Conservation (phyloP, 2,113 vertebrate species). For the Aythya baeri region DNA sequence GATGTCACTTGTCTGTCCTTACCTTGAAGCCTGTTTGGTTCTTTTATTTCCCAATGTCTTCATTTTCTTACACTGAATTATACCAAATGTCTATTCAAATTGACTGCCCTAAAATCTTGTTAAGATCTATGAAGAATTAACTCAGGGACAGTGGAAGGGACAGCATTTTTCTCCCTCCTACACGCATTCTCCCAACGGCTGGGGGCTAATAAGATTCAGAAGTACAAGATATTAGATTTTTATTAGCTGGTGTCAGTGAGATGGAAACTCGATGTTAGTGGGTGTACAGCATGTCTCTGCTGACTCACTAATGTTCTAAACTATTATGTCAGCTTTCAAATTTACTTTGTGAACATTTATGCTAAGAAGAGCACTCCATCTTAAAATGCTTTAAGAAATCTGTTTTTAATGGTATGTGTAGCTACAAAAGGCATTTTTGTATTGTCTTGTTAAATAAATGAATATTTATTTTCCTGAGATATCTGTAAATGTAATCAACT, state of each 20-base stretch:
- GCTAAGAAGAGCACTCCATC: neutral
- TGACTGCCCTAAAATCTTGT: neutral
- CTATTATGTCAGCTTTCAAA: conserved; percentile 19
- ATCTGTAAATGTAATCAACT: neutral
- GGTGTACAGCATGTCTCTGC: conserved; percentile 46
- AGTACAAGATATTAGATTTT: conserved; percentile 17
- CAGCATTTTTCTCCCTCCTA: conserved; percentile 5
- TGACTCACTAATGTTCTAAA: conserved; percentile 56
- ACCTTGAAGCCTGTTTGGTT: conserved; percentile 51
- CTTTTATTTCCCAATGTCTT: conserved; percentile 60
- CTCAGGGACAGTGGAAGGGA: neutral
- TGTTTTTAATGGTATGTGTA: neutral
- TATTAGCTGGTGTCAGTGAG: conserved; percentile 57
- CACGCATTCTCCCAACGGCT: conserved; percentile 28
- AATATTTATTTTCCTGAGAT: neutral
- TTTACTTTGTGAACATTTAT: conserved; percentile 15
- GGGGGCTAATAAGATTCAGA: conserved; percentile 6
- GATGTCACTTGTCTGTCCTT: conserved; percentile 54
- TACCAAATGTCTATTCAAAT: neutral
- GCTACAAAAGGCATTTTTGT: neutral
- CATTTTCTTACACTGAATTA: conserved; percentile 43
- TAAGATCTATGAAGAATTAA: neutral
- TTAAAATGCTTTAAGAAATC: neutral
- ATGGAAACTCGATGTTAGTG: conserved; percentile 31
- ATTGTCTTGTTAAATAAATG: neutral